These are phyloP conservation scores for Phyto melanocephala DNA, from an alignment of 2,888 invertebrate genomes.

Conservation along the genomic window DNA sequence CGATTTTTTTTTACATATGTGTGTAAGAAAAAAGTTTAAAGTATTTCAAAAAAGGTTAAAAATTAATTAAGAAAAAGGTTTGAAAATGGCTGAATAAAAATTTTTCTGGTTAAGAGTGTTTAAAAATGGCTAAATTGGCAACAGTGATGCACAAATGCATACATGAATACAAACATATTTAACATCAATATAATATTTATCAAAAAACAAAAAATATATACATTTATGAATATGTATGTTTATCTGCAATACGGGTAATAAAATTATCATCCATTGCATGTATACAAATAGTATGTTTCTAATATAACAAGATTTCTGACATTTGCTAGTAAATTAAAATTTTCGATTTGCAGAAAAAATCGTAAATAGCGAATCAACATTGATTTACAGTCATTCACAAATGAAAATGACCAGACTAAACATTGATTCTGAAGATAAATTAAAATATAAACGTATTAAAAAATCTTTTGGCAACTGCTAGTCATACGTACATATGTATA, in stretches of 20 bases:
- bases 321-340: slow-evolving; percentile 48
- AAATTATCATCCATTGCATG: slow-evolving; percentile 2
- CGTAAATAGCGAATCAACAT: neutral
- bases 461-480: neutral
- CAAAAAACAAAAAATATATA: neutral
- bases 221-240: neutral
- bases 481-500: neutral
- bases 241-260: neutral
- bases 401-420: neutral
- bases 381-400: neutral
- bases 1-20: too few relatives aligned
- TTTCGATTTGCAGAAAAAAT: neutral
- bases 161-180: slow-evolving; percentile 7
- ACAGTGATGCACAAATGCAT: too few relatives aligned
- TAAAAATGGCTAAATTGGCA: too few relatives aligned
- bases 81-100: too few relatives aligned
- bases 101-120: too few relatives aligned
- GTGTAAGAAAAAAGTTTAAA: too few relatives aligned
- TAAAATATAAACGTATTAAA: neutral
- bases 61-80: too few relatives aligned
- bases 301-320: slow-evolving; percentile 52
- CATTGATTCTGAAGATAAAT: neutral
- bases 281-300: neutral
- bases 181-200: slow-evolving; percentile 47
- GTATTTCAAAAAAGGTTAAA: too few relatives aligned